A percentile compares a stretch with the other conserved stretches of the same genome.
Conservation (phyloP, 2,888 invertebrate genomes). For the Tetramorium bicarinatum region DNA sequence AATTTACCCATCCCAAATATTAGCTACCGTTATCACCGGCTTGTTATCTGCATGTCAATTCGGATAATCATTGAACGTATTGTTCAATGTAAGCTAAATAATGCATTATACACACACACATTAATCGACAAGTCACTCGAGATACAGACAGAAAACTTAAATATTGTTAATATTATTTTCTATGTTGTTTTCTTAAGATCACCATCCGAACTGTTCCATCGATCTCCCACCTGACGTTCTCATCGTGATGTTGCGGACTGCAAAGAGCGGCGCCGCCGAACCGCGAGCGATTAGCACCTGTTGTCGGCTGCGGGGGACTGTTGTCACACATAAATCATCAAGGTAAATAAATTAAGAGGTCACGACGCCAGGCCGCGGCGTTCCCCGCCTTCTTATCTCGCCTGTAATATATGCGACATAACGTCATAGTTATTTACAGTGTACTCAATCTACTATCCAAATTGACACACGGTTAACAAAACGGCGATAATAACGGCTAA, state of each 20-base stretch:
- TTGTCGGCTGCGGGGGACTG: background rate
- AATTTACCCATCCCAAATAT: background rate
- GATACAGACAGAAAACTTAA: background rate
- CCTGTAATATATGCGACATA: background rate
- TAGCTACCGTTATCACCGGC: background rate
- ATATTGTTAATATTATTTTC: background rate
- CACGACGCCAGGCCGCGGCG: background rate
- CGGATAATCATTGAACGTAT: background rate
- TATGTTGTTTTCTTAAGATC: background rate
- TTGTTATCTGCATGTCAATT: background rate
- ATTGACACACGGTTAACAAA: slow-evolving; percentile 9
- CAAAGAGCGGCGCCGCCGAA: background rate
- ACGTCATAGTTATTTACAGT: background rate
- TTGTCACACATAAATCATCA: slow-evolving; percentile 42
- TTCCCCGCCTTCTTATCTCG: slow-evolving; percentile 30
- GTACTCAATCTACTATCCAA: background rate
- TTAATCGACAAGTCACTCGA: background rate
- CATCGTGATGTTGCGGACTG: background rate
- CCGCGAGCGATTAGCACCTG: background rate
- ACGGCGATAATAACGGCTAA: slow-evolving; percentile 26
- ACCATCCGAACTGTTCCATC: background rate
- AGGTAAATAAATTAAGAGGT: slow-evolving; percentile 38
- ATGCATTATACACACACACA: background rate
- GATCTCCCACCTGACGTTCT: background rate
- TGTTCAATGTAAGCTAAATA: background rate